Evolutionary conservation across 1,140 invertebrate species (phyloP), one percentile per base, ranked within the genome.

Genomic region (Drosophila repleta): DNA sequence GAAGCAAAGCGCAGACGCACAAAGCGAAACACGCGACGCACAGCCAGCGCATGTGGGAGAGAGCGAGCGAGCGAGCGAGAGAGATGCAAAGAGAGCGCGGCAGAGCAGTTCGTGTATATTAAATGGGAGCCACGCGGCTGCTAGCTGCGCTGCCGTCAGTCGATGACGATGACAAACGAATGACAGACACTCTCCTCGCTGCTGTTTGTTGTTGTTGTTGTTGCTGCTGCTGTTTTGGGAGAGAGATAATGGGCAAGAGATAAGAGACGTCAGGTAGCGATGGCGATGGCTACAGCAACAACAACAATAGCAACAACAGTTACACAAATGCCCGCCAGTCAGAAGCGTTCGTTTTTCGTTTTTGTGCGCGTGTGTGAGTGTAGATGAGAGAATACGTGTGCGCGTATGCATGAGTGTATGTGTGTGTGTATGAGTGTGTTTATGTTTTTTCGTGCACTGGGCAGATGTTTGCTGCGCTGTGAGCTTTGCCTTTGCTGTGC

Each of bases 221-320:
- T 74, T 56, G 48, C 11, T 60, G 49, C 61, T 56, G 48, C 41
- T 63, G 46, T 24, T 51, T 51, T 48, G 58, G 60, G 83, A 83
- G 83, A 88, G 79, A 90, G 88, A 90, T 90, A 90, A 90, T 90
- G 70, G 56, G 49, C 65, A 75, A 74, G 79, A 90, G 88, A 90
- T 90, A 90, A 90, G 84, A 64, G 88, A 76, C 79, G 80, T 62
- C 74, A 71, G 79, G 76, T 61, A 71, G 61, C 76, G 74, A 79
- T 71, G 55, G 72, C 74, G 73, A 78, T 78, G 68, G 17, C 51
- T 32, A 60, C 69, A 63, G 29, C 51, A 72, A 69, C 32, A 64
- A 69, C 68, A 68, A 80, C 62, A 45, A 64, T 13, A 51, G 60
- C n/a, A n/a, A n/a, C n/a, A n/a, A n/a, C 67, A 63, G 45, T 35